Evolutionary conservation across 1,140 invertebrate species (phyloP).

Genomic region (Drosophila micromelanica): DNA sequence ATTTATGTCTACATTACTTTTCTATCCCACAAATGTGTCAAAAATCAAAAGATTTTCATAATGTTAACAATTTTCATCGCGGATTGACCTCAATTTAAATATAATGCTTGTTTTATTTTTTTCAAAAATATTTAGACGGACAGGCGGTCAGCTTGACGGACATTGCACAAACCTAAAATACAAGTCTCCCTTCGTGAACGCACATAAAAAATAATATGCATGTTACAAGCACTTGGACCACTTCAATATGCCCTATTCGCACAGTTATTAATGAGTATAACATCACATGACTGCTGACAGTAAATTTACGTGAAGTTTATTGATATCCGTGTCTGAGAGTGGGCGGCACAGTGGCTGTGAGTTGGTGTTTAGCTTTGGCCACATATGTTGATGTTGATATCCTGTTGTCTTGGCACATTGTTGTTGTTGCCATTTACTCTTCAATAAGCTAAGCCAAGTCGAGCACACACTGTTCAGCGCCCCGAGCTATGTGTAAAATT

Average conservation of each 20-base stretch:
- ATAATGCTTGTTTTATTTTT: too few relatives aligned
- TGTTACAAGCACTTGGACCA: too few relatives aligned
- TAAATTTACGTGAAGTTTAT: conserved; percentile 41
- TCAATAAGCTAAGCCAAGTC: conserved; percentile 6
- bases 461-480: conserved; percentile 30
- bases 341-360: conserved; percentile 36
- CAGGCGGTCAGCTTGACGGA: too few relatives aligned
- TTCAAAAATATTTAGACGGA: too few relatives aligned
- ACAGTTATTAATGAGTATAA: conserved; percentile 3
- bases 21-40: too few relatives aligned
- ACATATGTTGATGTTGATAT: conserved; percentile 42
- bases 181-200: too few relatives aligned
- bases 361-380: conserved; percentile 26
- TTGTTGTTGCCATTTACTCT: conserved; percentile 15
- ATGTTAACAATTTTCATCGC: too few relatives aligned
- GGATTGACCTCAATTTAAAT: too few relatives aligned
- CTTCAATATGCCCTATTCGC: not conserved
- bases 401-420: conserved; percentile 19
- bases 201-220: too few relatives aligned
- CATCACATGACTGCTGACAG: conserved; percentile 42
- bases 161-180: too few relatives aligned
- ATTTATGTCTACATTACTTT: too few relatives aligned
- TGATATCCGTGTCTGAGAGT: conserved; percentile 7
- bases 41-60: too few relatives aligned
- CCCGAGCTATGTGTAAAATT: conserved; percentile 48